Percentiles rank a stretch among this genome's conserved stretches.
These are phyloP conservation scores for Promerops cafer DNA, from an alignment of 2,113 vertebrate species.

Conservation along the genomic window DNA sequence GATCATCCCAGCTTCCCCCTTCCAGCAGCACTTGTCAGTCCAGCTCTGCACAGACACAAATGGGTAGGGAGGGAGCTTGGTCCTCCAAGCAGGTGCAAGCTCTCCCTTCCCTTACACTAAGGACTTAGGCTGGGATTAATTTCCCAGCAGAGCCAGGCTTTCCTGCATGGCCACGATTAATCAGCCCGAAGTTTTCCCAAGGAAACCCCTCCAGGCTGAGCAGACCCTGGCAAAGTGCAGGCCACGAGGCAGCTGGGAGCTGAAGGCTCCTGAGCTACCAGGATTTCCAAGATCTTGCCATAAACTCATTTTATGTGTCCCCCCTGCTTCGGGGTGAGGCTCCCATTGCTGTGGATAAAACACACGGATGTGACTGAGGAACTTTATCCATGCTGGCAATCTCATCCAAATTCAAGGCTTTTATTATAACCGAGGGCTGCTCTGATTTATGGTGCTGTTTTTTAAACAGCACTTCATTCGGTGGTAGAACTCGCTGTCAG, in stretches of 20 bases:
- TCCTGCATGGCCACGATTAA: rapidly evolving
- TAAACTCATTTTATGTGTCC: rapidly evolving
- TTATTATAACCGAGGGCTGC: neutral
- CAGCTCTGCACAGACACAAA: neutral
- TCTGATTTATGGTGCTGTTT: neutral
- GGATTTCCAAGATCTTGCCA: neutral
- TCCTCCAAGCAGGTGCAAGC: neutral
- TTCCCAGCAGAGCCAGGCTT: neutral
- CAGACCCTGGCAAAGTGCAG: neutral
- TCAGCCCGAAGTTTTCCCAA: neutral
- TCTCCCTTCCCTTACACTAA: neutral
- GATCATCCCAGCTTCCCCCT: neutral
- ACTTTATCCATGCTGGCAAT: neutral
- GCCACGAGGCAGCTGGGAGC: neutral
- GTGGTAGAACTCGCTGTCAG: neutral
- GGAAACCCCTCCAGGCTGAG: neutral
- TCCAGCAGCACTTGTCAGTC: neutral
- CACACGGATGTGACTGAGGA: neutral
- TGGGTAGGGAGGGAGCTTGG: rapidly evolving
- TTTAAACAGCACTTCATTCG: neutral
- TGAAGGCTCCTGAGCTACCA: neutral
- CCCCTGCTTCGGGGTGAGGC: neutral
- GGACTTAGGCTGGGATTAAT: neutral
- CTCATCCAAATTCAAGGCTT: neutral
- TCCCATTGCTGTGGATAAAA: neutral